Conservation (phyloP, 2,888 invertebrate species). For the Leptogaster cylindrica region DNA sequence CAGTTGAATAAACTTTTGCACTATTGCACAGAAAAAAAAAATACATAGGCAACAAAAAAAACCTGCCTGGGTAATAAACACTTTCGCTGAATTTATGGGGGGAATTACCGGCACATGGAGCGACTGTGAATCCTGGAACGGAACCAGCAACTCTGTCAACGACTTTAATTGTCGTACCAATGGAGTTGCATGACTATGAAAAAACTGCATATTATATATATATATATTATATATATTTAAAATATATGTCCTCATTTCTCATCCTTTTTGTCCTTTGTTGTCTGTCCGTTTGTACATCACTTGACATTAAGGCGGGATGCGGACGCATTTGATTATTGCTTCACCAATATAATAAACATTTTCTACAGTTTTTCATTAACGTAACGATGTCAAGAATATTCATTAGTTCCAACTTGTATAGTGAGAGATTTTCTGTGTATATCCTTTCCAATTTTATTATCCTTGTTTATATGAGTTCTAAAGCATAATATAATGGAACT, state of each 20-base stretch:
- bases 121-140: not conserved
- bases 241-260: no score
- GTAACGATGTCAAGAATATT: constrained; percentile 44
- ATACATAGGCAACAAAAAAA: constrained; percentile 17
- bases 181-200: not conserved
- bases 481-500: no score
- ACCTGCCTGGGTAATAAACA: constrained; percentile 21
- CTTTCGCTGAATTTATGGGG: constrained; percentile 27
- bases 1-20: constrained; percentile 35
- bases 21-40: no score
- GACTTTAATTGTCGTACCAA: constrained; percentile 15
- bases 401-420: constrained; percentile 39
- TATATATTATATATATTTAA: no score
- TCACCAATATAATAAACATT: constrained; percentile 44
- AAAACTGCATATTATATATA: no score
- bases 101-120: constrained; percentile 3
- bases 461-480: constrained; percentile 13
- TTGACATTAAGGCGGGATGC: no score
- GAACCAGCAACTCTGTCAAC: constrained; percentile 8
- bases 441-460: constrained; percentile 5
- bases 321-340: not conserved
- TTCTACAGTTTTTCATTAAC: constrained; percentile 44
- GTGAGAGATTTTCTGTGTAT: no score
- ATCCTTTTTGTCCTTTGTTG: no score
- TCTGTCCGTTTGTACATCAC: no score